Conservation (phyloP, 1,140 invertebrate species). For the Psix sp. region DNA sequence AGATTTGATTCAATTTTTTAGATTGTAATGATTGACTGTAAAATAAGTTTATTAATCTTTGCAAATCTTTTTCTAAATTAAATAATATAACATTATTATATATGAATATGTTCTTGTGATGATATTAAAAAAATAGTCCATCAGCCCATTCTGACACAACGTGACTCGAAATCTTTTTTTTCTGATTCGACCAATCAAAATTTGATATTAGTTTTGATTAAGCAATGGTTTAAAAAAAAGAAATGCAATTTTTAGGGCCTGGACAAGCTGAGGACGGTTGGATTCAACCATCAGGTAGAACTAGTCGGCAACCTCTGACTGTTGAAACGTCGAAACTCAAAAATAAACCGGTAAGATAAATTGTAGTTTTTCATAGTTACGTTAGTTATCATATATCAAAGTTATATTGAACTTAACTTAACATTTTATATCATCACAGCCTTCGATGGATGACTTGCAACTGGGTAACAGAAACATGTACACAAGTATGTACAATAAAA, state of each 20-base stretch:
- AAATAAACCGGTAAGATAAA: slow-evolving; percentile 76
- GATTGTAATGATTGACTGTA: no score
- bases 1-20: no score
- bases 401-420: no score
- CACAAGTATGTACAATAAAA: slow-evolving; percentile 66
- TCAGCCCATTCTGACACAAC: slow-evolving; percentile 11
- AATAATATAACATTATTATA: no score
- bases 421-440: slow-evolving; percentile 63
- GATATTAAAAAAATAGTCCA: background rate
- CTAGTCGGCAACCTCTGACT: slow-evolving; percentile 67
- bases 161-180: slow-evolving; percentile 10
- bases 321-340: slow-evolving; percentile 78
- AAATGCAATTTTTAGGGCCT: slow-evolving; percentile 5
- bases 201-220: background rate
- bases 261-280: slow-evolving; percentile 70
- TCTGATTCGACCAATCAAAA: slow-evolving; percentile 6
- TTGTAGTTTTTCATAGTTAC: no score
- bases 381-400: no score
- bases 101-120: no score
- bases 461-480: slow-evolving; percentile 73
- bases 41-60: no score
- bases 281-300: slow-evolving; percentile 63
- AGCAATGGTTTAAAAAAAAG: no score
- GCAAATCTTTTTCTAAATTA: no score
- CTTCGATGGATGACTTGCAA: slow-evolving; percentile 72